These are phyloP conservation scores for Conops quadrifasciatus DNA, from an alignment of 2,888 invertebrate genomes.

Conservation along the genomic window DNA sequence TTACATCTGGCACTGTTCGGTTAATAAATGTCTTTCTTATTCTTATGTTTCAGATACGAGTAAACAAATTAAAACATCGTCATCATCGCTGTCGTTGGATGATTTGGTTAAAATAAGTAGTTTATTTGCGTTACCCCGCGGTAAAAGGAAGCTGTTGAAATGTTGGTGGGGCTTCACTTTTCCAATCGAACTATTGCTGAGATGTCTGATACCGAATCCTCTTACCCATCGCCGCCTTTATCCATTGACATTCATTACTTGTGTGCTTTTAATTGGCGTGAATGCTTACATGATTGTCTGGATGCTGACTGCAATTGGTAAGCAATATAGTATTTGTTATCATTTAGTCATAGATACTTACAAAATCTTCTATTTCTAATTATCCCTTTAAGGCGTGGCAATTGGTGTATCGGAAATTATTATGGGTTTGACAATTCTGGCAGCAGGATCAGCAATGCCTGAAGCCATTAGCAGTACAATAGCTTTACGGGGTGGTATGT, in stretches of 20 bases:
- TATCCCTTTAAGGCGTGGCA: constrained; percentile 72
- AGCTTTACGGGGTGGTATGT: constrained; percentile 79
- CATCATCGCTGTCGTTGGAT: constrained; percentile 17
- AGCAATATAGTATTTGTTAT: constrained; percentile 39
- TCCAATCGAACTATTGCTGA: constrained; percentile 74
- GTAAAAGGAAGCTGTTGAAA: constrained; percentile 40
- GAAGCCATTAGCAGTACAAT: constrained; percentile 80
- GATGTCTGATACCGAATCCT: constrained; percentile 75
- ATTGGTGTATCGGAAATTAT: constrained; percentile 82
- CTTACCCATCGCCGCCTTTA: constrained; percentile 70
- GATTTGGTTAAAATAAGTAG: constrained; percentile 43
- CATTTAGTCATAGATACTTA: not conserved
- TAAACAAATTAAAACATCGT: not conserved
- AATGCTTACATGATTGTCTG: constrained; percentile 87
- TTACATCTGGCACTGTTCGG: not conserved
- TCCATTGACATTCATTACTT: constrained; percentile 81
- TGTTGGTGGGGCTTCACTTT: constrained; percentile 74
- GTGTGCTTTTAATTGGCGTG: constrained; percentile 81
- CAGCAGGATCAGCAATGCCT: constrained; percentile 86
- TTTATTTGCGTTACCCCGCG: constrained; percentile 64
- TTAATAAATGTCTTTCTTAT: not conserved
- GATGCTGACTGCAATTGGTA: constrained; percentile 87
- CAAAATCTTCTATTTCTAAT: not conserved
- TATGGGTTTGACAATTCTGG: constrained; percentile 87
- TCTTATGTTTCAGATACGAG: not conserved